A percentile compares a stretch with the other conserved stretches of the same genome.
These are phyloP conservation scores for Noctuana brunneofusca DNA, from an alignment of 2,888 invertebrate genomes.

Conservation along the genomic window DNA sequence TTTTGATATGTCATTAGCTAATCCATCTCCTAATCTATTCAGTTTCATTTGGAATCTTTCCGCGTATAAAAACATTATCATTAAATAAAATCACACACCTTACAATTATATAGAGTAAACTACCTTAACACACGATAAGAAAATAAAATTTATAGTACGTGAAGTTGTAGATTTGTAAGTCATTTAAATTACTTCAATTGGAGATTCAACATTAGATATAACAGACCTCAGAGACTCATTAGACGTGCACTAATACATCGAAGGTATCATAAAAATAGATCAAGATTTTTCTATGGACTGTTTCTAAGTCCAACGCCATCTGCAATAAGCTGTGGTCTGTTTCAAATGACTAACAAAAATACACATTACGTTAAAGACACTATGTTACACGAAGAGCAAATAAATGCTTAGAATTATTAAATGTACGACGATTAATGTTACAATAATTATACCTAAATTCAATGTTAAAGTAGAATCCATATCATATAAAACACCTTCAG, in stretches of 20 bases:
- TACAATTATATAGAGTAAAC: constrained; percentile 57
- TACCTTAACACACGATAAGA: constrained; percentile 64
- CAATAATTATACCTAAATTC: constrained; percentile 54
- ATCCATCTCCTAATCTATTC: constrained; percentile 60
- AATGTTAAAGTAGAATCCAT: constrained; percentile 67
- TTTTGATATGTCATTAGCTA: constrained; percentile 80
- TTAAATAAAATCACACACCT: constrained; percentile 78
- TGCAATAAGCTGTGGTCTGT: constrained; percentile 26
- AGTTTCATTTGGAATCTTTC: constrained; percentile 80
- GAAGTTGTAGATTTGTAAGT: constrained; percentile 34
- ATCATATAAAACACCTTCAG: constrained; percentile 70
- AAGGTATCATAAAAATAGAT: not conserved
- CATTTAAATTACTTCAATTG: not conserved
- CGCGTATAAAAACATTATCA: constrained; percentile 65
- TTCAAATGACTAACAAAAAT: constrained; percentile 41
- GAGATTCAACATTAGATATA: not conserved
- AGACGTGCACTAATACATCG: not conserved
- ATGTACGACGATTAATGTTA: constrained; percentile 47
- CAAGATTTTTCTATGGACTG: too few relatives aligned
- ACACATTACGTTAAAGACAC: constrained; percentile 50
- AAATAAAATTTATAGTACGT: constrained; percentile 43
- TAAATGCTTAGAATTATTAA: constrained; percentile 57
- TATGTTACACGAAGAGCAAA: constrained; percentile 59
- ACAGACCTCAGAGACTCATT: constrained; percentile 4
- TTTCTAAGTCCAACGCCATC: not conserved